Base-by-base conservation (phyloP, 1,140 invertebrate genomes). In the Bombus picipes region DNA sequence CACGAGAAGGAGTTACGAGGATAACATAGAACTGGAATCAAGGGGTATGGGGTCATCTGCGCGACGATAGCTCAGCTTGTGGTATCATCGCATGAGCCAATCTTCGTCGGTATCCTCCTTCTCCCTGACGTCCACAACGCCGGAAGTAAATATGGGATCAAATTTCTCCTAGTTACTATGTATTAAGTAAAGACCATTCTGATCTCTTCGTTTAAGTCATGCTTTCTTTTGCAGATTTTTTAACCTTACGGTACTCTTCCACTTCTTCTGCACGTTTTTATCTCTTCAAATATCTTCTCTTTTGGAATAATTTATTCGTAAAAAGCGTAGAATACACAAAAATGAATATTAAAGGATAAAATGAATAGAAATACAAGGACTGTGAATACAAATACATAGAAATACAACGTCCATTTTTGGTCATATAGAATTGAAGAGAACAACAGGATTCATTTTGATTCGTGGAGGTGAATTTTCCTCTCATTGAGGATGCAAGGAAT, bases 71-170 rank as follows among this genome's bases (percentile, higher is more conserved):
- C 83, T 89, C 86, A 90, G 89, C 79, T 90, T 32, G 57, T 68
- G 71, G 81, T 91, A 91, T 92, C 86, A 82, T 77, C 43, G 79
- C 72, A 53, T 85, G 81, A 90, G 83, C 87, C 91, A 92, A 92
- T 92, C 90, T 32, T 53, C n/a, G 3, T 57, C n/a, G 28, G 70
- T 41, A 13, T 37, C 9, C 15, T 10, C 28, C n/a, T n/a, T 62
- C 37, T 28, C 28, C 6, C 1, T 25, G 1, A 22, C 15, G 10
- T 34, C 25, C 43, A 47, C 9, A 15, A 68, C 22, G 59, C 74
- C 59, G 59, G 72, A 86, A 81, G 13, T 53, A 62, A 13, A 1
- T 43, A 71, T 43, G 32, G 10, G 53, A 22, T 79, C 47, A 37
- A 41, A n/a, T 34, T 68, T 37, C 32, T 22, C 18, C 1, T 53